Evolutionary conservation across 1,140 invertebrate genomes (phyloP).

Genomic region (Sitodiplosis mosellana): DNA sequence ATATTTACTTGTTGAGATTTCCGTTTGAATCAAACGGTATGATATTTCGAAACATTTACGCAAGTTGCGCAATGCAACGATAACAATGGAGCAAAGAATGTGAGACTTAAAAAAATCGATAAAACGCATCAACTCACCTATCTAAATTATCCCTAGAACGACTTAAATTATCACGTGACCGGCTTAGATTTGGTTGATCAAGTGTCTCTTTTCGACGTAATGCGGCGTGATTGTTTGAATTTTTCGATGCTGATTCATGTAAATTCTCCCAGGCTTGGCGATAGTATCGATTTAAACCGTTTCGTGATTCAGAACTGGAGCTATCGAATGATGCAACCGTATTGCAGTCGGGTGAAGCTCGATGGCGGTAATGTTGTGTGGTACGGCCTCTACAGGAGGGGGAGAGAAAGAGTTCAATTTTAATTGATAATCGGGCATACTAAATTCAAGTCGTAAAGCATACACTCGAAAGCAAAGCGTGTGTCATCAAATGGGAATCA

Average conservation of each 20-base stretch:
- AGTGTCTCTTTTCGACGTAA: constrained; percentile 48
- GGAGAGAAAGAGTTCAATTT: background rate
- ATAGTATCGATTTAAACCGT: constrained; percentile 63
- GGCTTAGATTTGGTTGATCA: constrained; percentile 36
- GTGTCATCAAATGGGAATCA: too few relatives aligned
- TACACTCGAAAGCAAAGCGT: too few relatives aligned
- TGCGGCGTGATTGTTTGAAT: constrained; percentile 30
- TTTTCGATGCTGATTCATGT: constrained; percentile 50
- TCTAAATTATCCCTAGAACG: constrained; percentile 28
- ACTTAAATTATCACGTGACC: constrained; percentile 24
- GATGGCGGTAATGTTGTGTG: constrained; percentile 63
- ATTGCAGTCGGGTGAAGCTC: constrained; percentile 71
- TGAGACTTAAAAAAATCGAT: background rate
- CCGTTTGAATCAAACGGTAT: constrained; percentile 15
- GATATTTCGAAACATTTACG: background rate
- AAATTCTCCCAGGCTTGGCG: constrained; percentile 83
- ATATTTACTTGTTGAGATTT: constrained; percentile 21
- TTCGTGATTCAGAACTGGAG: constrained; percentile 62
- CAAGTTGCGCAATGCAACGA: constrained; percentile 12
- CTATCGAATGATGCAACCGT: constrained; percentile 74
- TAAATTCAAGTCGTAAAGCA: too few relatives aligned
- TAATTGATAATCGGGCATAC: too few relatives aligned
- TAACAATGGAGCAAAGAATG: background rate
- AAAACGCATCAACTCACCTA: too few relatives aligned
- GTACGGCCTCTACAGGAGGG: constrained; percentile 43